Evolutionary conservation across 2,113 vertebrate species (phyloP), one percentile per base, ranked within the genome.

Genomic region (Dascyllus trimaculatus): DNA sequence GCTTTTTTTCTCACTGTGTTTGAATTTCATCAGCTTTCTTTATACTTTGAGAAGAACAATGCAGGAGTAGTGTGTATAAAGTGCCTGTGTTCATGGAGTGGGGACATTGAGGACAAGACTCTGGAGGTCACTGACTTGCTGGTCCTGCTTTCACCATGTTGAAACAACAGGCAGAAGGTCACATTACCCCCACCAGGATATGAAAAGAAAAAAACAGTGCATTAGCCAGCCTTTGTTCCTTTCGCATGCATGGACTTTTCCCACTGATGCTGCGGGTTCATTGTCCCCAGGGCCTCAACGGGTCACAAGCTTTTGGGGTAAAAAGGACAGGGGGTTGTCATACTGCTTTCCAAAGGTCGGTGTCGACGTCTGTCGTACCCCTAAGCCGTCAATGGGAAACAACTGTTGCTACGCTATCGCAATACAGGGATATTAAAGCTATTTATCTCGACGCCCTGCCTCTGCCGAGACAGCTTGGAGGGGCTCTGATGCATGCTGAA

Each of bases 391-490:
- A 84, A 77, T 72, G 71, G 68, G 74, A 89, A 82, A 91, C 90
- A 94, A 94, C 92, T 93, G 93, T 93, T 94, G 93, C 92, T 78
- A 79, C 56, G 48, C 77, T 62, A 84, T 79, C 13, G 70, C 82
- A 88, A 89, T 77, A 82, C 64, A 54, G 75, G 66, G 74, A 92
- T 91, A 94, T 93, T 93, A 93, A 93, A 91, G 88, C 90, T 90
- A 91, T 91, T 91, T 91, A 90, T 93, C 91, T 84, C 26, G 73
- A 85, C 57, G 49, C 65, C 78, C 66, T 68, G 78, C 68, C 67
- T 84, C 71, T 80, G 66, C 73, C 5, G 71, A 87, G 91, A 87
- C 90, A 91, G 88, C 88, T 78, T 54, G 21, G 87, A 91, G 81
- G 80, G 79, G 81, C 85, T 88, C 73, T 82, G 89, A 85, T 89